A percentile compares a stretch with the other conserved stretches of the same genome.
Conservation (phyloP, 2,888 invertebrate species). For the Eretmocerus hayati region DNA sequence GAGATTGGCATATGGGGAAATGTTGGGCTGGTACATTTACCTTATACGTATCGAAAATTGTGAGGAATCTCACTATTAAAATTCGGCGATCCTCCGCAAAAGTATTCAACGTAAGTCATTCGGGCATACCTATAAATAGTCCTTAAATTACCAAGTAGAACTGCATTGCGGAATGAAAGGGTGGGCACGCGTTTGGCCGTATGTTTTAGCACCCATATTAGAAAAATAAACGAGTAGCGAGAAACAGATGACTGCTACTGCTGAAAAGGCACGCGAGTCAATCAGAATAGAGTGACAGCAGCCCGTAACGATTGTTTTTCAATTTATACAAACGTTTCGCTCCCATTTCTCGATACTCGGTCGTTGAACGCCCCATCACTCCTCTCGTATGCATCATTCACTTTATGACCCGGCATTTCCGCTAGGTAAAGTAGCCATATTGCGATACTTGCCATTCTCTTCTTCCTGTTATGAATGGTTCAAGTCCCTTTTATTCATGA, state of each 20-base stretch:
- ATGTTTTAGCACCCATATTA: slow-evolving; percentile 36
- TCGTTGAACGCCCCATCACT: slow-evolving; percentile 3
- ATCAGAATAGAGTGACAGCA: slow-evolving; percentile 39
- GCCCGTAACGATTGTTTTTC: slow-evolving; percentile 45
- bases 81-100: too few species aligned
- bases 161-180: background rate
- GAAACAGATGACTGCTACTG: slow-evolving; percentile 45
- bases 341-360: slow-evolving; percentile 28
- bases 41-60: too few species aligned
- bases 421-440: too few species aligned
- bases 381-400: background rate
- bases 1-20: too few species aligned
- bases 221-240: slow-evolving; percentile 42
- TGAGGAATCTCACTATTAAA: too few species aligned
- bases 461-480: too few species aligned
- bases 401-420: slow-evolving; percentile 16
- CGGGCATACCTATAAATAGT: slow-evolving; percentile 13
- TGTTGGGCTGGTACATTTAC: too few species aligned
- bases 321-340: slow-evolving; percentile 42
- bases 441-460: too few species aligned
- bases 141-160: slow-evolving; percentile 12
- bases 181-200: background rate
- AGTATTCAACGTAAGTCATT: too few species aligned
- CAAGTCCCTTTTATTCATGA: too few species aligned
- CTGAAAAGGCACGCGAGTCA: slow-evolving; percentile 12